A percentile compares a stretch with the other conserved stretches of the same genome.
Conservation (phyloP, 1,140 invertebrate species). For the Ceratina australensis region DNA sequence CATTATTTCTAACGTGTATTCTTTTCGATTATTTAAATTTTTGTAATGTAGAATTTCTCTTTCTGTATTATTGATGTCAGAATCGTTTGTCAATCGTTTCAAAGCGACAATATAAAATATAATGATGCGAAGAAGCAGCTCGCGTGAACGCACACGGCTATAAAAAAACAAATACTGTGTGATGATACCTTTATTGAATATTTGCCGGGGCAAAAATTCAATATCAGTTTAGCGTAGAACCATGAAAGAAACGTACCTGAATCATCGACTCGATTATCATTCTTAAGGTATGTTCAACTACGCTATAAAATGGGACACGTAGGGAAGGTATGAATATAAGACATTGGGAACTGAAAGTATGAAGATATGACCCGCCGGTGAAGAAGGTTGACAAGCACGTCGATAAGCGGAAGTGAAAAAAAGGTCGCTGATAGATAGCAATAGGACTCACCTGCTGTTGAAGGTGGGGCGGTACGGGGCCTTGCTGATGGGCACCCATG, state of each 20-base stretch:
- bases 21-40: too few species aligned
- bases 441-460: conserved; percentile 80
- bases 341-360: conserved; percentile 5
- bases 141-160: too few species aligned
- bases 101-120: neutral
- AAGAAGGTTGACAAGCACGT: conserved; percentile 20
- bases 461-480: conserved; percentile 76
- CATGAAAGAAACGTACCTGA: conserved; percentile 17
- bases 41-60: neutral
- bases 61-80: neutral
- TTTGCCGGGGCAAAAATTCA: neutral
- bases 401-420: conserved; percentile 40
- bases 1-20: neutral
- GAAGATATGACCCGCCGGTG: neutral
- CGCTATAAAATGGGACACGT: neutral
- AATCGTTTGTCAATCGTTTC: too few species aligned
- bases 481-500: conserved; percentile 77
- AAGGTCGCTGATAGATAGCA: conserved; percentile 52
- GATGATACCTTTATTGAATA: neutral
- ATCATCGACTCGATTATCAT: conserved; percentile 10
- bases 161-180: neutral
- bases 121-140: neutral
- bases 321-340: neutral
- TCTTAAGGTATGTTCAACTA: neutral
- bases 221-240: neutral